phyloP scores from a whole-genome alignment of 2,113 vertebrate species.

The Tragelaphus imberbis region DNA sequence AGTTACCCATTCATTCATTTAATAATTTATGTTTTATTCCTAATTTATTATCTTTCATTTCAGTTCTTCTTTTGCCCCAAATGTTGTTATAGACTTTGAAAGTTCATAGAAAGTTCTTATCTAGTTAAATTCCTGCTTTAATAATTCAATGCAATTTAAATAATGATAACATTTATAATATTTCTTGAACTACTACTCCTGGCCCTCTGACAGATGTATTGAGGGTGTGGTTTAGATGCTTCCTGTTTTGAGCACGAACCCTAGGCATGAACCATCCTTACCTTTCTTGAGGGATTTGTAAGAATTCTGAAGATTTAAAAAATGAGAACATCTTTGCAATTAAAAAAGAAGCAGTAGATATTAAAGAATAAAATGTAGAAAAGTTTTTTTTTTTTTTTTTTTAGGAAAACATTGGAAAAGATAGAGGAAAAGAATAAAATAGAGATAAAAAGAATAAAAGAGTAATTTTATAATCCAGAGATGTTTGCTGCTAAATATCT shows the following conservation, averaged over 20 bases:
- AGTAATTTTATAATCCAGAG: background rate
- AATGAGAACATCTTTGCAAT: background rate
- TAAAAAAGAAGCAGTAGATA: background rate
- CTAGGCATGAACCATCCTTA: background rate
- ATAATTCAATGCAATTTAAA: background rate
- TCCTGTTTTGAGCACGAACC: background rate
- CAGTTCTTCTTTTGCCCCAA: background rate
- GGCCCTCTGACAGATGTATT: background rate
- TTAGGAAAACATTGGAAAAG: background rate
- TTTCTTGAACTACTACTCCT: background rate
- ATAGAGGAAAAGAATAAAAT: background rate
- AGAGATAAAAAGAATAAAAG: background rate
- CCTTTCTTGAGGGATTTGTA: conserved; percentile 4
- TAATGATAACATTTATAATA: background rate
- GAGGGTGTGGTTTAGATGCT: background rate
- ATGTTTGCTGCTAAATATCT: background rate
- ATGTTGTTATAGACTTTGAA: background rate
- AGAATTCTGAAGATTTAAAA: background rate
- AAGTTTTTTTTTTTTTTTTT: background rate
- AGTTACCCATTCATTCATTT: background rate
- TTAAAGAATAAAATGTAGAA: background rate
- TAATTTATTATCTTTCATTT: conserved; percentile 5
- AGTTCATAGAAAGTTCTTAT: background rate
- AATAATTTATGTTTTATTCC: background rate
- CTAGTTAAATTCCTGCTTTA: background rate